Conservation (phyloP, 2,888 invertebrate species). For the Heliconius erato region DNA sequence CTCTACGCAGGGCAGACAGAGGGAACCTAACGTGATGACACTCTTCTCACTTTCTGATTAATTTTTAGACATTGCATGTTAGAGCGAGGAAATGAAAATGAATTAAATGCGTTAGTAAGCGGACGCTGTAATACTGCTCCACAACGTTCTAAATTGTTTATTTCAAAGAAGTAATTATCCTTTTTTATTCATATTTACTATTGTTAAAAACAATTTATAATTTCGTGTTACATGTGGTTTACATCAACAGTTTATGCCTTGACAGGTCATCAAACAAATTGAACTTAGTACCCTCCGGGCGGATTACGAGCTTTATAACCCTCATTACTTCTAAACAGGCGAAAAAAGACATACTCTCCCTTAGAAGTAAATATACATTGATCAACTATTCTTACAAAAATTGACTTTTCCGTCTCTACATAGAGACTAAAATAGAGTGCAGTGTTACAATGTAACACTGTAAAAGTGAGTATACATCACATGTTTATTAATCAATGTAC, state of each 20-base stretch:
- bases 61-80: too few relatives aligned
- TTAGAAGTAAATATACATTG: slow-evolving; percentile 40
- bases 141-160: too few relatives aligned
- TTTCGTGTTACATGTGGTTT: not conserved
- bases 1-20: too few relatives aligned
- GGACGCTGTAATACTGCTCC: too few relatives aligned
- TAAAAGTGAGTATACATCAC: slow-evolving; percentile 7
- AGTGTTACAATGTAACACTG: not conserved
- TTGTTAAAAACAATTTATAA: not conserved
- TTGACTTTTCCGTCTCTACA: slow-evolving; percentile 2
- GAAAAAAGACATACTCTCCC: slow-evolving; percentile 51
- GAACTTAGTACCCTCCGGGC: slow-evolving; percentile 39
- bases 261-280: slow-evolving; percentile 39
- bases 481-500: slow-evolving; percentile 16
- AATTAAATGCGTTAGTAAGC: too few relatives aligned
- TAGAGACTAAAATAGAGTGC: slow-evolving; percentile 33
- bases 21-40: too few relatives aligned
- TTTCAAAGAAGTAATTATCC: not conserved
- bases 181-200: not conserved
- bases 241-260: not conserved
- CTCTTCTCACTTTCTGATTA: too few relatives aligned
- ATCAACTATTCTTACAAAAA: slow-evolving; percentile 15
- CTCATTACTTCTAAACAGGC: slow-evolving; percentile 50
- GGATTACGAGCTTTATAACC: slow-evolving; percentile 48
- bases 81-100: too few relatives aligned